A percentile compares a stretch with the other conserved stretches of the same genome.
These are phyloP conservation scores for Leucozona laternaria DNA, from an alignment of 2,888 invertebrate species.

Conservation along the genomic window DNA sequence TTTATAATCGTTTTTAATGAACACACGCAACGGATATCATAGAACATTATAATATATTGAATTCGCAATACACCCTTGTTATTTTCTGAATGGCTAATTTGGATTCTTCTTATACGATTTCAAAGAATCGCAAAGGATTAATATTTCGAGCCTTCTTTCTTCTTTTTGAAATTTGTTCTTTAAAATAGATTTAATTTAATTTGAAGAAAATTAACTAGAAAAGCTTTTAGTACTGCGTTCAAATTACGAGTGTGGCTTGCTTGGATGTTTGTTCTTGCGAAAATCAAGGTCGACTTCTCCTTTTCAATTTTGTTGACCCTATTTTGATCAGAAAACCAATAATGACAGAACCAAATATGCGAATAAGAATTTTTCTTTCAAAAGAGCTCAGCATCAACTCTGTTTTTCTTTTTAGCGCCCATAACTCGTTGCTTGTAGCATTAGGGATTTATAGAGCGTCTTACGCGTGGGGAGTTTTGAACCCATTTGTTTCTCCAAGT, in stretches of 20 bases:
- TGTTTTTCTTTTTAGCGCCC: too few species aligned
- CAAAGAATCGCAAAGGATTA: neutral
- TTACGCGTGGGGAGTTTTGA: too few species aligned
- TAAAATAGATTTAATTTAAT: neutral
- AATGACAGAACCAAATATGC: too few species aligned
- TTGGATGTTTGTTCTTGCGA: too few species aligned
- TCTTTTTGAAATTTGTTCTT: neutral
- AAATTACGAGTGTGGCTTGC: neutral
- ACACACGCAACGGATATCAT: conserved; percentile 46
- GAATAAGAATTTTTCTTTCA: too few species aligned
- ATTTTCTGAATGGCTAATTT: neutral
- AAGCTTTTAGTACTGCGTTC: neutral
- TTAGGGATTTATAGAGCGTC: too few species aligned
- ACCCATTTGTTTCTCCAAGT: too few species aligned
- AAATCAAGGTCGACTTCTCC: neutral
- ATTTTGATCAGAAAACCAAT: too few species aligned
- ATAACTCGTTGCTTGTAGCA: too few species aligned
- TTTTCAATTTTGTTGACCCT: too few species aligned
- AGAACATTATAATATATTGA: conserved; percentile 18
- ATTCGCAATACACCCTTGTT: neutral
- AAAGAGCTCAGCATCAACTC: too few species aligned
- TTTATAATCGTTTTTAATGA: conserved; percentile 41
- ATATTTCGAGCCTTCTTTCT: neutral
- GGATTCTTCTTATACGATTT: too few species aligned
- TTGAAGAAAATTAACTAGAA: neutral